Base-by-base conservation (phyloP, 1,140 invertebrate genomes). In the Aphelenchoides avenae region DNA sequence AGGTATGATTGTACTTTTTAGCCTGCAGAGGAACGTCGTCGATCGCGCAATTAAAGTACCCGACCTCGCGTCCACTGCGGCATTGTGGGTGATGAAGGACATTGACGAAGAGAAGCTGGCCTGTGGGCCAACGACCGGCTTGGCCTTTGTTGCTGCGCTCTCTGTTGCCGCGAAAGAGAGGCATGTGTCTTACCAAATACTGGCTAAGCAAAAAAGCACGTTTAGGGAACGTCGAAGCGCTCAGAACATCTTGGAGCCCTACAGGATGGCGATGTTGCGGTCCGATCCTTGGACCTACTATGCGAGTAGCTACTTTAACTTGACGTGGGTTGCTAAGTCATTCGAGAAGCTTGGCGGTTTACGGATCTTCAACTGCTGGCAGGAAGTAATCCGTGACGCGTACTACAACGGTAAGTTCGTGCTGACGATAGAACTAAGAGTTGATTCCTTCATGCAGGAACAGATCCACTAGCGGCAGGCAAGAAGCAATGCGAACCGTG, bases 1-100 rank as follows among this genome's bases (percentile, higher is more conserved):
- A 11, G 5, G 22, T 5, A 49, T 13, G 20, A 3, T 20, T 43
- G n/a, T 11, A 2, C 33, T 11, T 64, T 57, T 18, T 47, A 66
- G 66, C 37, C 39, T 70, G 18, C 41, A 49, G n/a, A 52, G 62
- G 1, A 46, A 52, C 18, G 64, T 64, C 2, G 63, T 71, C 31
- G 66, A 71, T 46, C 41, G 57, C 18, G 61, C 68, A 1, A 18
- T 73, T 5, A 71, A 71, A 55, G 44, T 71, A 1, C 68, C 68
- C 9, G 68, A 71, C 30, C 41, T 71, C 15, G 68, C 64, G 11
- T 61, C 56, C 3, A 72, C 66, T 2, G 68, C 68, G 6, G 68
- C 65, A 0, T 72, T 71, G 68, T 52, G 61, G 43, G 70, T 65
- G 5, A 43, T 72, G 9, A 29, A 52, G 42, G 40, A 50, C 11